Percentiles rank a stretch among this genome's conserved stretches.
phyloP scores from a whole-genome alignment of 2,888 invertebrate species.

The Mythimna vitellina region DNA sequence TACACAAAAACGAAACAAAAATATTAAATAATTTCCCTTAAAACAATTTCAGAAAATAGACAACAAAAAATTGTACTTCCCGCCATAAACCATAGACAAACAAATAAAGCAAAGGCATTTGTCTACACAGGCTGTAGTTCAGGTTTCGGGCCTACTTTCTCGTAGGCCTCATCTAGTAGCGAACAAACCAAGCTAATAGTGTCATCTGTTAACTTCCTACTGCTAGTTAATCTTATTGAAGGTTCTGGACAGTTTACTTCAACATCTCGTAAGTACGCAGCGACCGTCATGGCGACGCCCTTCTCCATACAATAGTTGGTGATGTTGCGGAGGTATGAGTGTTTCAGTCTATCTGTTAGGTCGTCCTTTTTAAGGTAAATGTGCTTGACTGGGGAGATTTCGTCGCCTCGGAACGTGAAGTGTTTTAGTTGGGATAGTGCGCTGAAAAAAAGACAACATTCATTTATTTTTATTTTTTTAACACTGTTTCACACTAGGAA shows the following conservation, averaged over 20 bases:
- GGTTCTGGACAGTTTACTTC: conserved; percentile 93
- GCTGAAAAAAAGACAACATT: conserved; percentile 67
- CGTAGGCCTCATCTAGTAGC: conserved; percentile 84
- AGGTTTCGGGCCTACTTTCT: conserved; percentile 79
- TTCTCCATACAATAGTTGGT: conserved; percentile 92
- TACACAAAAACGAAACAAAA: conserved; percentile 12
- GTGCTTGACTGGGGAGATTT: conserved; percentile 94
- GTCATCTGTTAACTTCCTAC: conserved; percentile 91
- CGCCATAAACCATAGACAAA: conserved; percentile 42
- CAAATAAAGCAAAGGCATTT: conserved; percentile 25
- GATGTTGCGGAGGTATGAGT: conserved; percentile 91
- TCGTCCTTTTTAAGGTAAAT: conserved; percentile 91
- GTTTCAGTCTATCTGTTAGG: conserved; percentile 84
- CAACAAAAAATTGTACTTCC: conserved; percentile 60
- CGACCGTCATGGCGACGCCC: conserved; percentile 93
- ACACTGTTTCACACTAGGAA: too few relatives aligned
- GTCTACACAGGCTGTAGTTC: conserved; percentile 71
- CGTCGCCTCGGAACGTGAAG: conserved; percentile 90
- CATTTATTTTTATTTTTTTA: too few relatives aligned
- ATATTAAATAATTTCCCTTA: conserved; percentile 18
- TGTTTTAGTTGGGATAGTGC: conserved; percentile 84
- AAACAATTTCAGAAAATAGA: conserved; percentile 22
- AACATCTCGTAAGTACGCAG: conserved; percentile 92
- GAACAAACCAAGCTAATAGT: conserved; percentile 89
- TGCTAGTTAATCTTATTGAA: conserved; percentile 94